Base-by-base conservation (phyloP, 2,888 invertebrate species). In the Norana najaformis region DNA sequence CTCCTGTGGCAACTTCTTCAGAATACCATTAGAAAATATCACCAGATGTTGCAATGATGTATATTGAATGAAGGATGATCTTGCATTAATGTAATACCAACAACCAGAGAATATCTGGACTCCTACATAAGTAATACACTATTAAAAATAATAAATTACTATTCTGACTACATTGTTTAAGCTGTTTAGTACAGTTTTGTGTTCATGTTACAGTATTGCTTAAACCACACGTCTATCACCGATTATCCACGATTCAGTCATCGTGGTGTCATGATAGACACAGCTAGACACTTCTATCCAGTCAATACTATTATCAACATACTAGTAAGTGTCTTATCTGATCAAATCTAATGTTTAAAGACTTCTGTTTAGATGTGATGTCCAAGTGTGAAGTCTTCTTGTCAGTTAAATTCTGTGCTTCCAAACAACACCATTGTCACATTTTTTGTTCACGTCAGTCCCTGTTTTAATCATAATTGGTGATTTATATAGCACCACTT, bases 201-300 rank as follows among this genome's bases (percentile, higher is more conserved):
- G 53, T 36, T 89, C 35, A 41, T 88, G 35, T 1, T 90, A 89
- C 90, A 94, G 94, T 92, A 92, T 88, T 90, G 89, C 11, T 91
- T 94, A 11, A 94, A 94, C 89, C 90, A 93, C 88, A 93, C 94
- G 13, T 69, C 41, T 2, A 93, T 94, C 16, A 41, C 89, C 35
- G 94, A 94, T 91, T 90, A 89, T 38, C 94, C 94, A 16, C 91
- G 94, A n/a, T 94, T 93, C 91, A 88, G 89, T 13, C 93, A 94
- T 91, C 91, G 94, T 34, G 94, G 94, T 8, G 88, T 94, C 35
- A 92, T 94, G 90, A 36, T 94, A 38, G 94, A 94, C 89, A 94
- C 94, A 20, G 93, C 94, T 4, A 91, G 94, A 83, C 94, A 94
- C 91, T 94, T 92, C 91, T 91, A 94, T 18, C 93, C 93, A 14